Percentiles rank a stretch among this genome's conserved stretches.
Conservation (phyloP, 2,113 vertebrate genomes). For the Tylochromis polylepis region DNA sequence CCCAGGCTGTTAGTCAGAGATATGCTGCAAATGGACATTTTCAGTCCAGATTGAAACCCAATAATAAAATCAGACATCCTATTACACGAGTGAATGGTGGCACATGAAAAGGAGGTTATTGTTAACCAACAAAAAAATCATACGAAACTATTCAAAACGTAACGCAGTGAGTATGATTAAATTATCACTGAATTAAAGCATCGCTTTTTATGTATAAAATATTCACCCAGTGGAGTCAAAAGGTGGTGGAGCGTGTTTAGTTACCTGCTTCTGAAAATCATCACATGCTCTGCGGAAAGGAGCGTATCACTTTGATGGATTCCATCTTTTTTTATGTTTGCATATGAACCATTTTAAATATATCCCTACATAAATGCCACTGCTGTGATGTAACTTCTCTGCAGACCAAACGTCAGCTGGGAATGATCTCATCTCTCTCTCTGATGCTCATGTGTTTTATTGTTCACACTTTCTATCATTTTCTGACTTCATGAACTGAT, state of each 20-base stretch:
- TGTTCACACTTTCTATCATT: background rate
- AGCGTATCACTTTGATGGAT: fast-evolving
- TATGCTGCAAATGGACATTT: conserved; percentile 2
- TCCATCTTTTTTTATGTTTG: background rate
- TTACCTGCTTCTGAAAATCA: background rate
- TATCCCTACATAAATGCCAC: background rate
- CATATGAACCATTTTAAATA: background rate
- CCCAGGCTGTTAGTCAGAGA: background rate
- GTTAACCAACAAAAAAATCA: background rate
- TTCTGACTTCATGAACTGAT: background rate
- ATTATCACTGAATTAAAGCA: background rate
- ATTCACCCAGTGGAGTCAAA: background rate
- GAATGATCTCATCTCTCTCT: background rate
- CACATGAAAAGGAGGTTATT: background rate
- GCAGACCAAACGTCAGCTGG: background rate
- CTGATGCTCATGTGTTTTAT: background rate
- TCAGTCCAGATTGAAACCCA: background rate
- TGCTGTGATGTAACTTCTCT: background rate
- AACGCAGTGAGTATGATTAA: background rate
- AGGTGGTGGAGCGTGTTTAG: background rate
- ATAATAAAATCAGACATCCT: background rate
- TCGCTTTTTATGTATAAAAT: background rate
- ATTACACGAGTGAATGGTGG: background rate
- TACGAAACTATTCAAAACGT: background rate
- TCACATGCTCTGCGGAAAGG: background rate